These are phyloP conservation scores for Cirrhinus mrigala DNA, from an alignment of 2,797 vertebrate species.

Conservation along the genomic window DNA sequence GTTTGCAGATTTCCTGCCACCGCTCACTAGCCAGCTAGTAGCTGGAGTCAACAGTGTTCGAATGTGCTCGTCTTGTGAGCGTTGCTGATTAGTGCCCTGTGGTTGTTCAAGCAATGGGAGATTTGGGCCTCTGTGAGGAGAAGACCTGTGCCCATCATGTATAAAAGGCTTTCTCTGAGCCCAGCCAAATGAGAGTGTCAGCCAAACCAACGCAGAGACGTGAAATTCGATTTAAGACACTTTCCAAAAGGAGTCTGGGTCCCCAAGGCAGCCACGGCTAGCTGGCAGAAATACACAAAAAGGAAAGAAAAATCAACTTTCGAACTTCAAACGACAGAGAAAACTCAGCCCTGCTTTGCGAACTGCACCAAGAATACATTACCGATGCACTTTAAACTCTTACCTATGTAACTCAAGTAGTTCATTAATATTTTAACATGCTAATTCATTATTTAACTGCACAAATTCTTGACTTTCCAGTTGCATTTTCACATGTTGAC, in stretches of 20 bases:
- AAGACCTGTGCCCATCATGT: conserved; percentile 21
- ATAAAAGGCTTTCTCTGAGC: conserved; percentile 42
- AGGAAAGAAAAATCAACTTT: conserved; percentile 33
- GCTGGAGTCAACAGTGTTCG: conserved; percentile 8
- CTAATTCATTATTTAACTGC: conserved; percentile 34
- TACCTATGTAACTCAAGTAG: conserved; percentile 6
- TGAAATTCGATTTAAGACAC: conserved; percentile 57
- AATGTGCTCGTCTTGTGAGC: neutral
- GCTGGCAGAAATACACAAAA: conserved; percentile 41
- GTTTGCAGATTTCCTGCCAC: conserved; percentile 33
- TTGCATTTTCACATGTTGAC: conserved; percentile 19
- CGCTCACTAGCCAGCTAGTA: conserved; percentile 18
- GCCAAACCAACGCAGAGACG: conserved; percentile 50
- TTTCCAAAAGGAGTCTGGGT: conserved; percentile 44
- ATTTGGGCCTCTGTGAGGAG: conserved; percentile 4
- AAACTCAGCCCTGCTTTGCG: neutral
- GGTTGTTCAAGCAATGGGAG: conserved; percentile 23
- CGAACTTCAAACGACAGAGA: conserved; percentile 22
- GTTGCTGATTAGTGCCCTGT: conserved; percentile 24
- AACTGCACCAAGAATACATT: conserved; percentile 12
- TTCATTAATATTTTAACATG: conserved; percentile 12
- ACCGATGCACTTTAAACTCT: conserved; percentile 36
- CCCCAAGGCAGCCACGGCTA: conserved; percentile 33
- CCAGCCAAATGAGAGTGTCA: conserved; percentile 52
- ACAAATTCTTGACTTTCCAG: conserved; percentile 5